These are phyloP conservation scores for Bos indicus DNA, from an alignment of 2,113 vertebrate genomes.

Conservation along the genomic window DNA sequence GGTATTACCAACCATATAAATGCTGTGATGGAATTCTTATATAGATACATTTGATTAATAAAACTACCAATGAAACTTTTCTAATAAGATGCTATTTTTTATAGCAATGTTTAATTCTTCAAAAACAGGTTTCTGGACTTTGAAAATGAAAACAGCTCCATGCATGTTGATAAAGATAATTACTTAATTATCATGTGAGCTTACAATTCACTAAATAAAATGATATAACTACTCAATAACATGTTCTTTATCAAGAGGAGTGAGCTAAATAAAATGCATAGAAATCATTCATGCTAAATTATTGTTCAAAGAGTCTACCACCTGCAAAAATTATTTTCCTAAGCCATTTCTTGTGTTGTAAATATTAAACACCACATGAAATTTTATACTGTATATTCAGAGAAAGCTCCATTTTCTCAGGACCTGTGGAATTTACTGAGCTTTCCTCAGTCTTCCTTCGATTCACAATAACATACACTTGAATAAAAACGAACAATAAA, in stretches of 20 bases:
- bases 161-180: not conserved
- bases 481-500: conserved; percentile 39
- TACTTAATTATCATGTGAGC: not conserved
- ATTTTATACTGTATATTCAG: not conserved
- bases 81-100: not conserved
- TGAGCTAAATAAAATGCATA: conserved; percentile 42
- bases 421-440: conserved; percentile 67
- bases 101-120: not conserved
- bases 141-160: conserved; percentile 1
- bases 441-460: conserved; percentile 76
- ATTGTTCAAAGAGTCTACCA: conserved; percentile 30
- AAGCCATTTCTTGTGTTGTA: conserved; percentile 66
- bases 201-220: conserved; percentile 36
- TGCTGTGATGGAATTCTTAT: not conserved
- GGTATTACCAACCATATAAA: not conserved
- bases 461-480: conserved; percentile 78
- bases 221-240: not conserved
- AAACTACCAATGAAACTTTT: not conserved
- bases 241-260: not conserved
- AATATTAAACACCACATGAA: conserved; percentile 12
- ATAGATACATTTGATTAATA: not conserved
- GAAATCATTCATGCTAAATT: conserved; percentile 62
- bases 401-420: conserved; percentile 56
- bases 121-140: not conserved
- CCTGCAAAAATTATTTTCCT: conserved; percentile 72